phyloP scores from a whole-genome alignment of 2,888 invertebrate genomes.

The Nasonia oneida region DNA sequence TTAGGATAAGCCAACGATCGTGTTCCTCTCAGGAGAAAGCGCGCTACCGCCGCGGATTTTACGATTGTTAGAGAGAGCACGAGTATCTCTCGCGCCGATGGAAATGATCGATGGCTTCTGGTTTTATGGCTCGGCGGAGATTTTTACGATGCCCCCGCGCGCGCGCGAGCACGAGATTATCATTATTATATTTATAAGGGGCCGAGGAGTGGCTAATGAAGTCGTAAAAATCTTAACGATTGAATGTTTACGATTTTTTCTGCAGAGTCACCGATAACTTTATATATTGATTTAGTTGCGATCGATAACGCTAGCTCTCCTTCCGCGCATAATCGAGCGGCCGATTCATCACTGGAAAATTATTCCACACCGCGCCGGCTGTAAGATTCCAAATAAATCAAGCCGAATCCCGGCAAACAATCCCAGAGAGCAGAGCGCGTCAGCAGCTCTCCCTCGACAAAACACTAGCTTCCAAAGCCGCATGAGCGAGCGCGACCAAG shows the following conservation, averaged over 20 bases:
- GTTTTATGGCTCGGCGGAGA: neutral
- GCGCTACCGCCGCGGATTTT: neutral
- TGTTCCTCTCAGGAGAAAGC: neutral
- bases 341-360: no score
- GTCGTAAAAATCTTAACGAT: conserved; percentile 10
- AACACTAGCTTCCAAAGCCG: no score
- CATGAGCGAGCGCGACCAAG: neutral
- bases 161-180: neutral
- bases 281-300: neutral
- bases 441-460: neutral
- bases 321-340: no score
- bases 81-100: neutral
- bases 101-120: conserved; percentile 16
- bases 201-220: conserved; percentile 19
- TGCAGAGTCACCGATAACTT: neutral
- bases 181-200: neutral
- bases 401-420: no score
- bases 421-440: neutral
- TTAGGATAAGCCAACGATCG: neutral
- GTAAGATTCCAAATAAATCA: no score
- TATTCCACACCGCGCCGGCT: no score
- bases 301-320: neutral
- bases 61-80: neutral
- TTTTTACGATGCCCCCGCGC: neutral
- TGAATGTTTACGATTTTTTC: neutral